Percentiles rank a stretch among this genome's conserved stretches.
Evolutionary conservation across 2,888 invertebrate genomes (phyloP).

Genomic region (Strigamia transsilvanica): DNA sequence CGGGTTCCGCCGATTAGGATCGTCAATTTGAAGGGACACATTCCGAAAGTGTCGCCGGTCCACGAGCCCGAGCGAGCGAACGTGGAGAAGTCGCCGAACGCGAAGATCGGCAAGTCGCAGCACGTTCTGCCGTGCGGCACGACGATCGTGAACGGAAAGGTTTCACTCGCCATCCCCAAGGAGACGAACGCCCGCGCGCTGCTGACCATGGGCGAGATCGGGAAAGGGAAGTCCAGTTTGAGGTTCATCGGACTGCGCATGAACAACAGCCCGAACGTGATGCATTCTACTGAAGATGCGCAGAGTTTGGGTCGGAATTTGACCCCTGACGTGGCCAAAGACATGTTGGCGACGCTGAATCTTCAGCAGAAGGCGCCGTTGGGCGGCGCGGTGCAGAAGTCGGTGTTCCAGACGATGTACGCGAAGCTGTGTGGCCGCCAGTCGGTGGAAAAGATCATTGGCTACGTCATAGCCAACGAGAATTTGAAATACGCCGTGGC

Average conservation of each 20-base stretch:
- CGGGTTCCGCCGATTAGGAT: background rate
- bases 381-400: background rate
- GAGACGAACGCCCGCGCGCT: background rate
- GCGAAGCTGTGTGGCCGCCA: background rate
- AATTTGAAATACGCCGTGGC: background rate
- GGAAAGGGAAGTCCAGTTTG: background rate
- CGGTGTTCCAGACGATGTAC: background rate
- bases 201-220: background rate
- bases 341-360: background rate
- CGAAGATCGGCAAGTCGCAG: background rate
- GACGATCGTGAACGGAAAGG: background rate
- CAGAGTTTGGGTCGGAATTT: background rate
- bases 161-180: background rate
- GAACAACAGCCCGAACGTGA: constrained; percentile 2
- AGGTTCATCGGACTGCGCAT: background rate
- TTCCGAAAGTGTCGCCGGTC: constrained; percentile 1
- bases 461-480: background rate
- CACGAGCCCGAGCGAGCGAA: background rate
- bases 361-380: background rate
- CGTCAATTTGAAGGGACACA: background rate
- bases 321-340: background rate
- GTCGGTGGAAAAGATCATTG: background rate
- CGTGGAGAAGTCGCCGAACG: no score
- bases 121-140: background rate
- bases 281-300: constrained; percentile 16